Base-by-base conservation (phyloP, 2,888 invertebrate species). In the Philopedon plagiatum region DNA sequence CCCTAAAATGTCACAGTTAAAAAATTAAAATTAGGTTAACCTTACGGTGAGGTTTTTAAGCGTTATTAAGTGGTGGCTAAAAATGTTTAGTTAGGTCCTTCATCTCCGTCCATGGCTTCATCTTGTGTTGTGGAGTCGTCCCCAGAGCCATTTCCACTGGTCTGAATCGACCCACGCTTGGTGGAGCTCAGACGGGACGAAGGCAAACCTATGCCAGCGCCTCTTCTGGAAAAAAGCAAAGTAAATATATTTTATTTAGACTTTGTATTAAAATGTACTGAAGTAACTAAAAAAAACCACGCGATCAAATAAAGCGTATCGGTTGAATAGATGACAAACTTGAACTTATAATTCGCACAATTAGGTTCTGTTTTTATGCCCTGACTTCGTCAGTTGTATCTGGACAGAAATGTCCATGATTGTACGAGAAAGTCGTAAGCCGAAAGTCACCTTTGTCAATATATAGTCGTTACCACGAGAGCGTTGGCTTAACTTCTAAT, bases 101-200 rank as follows among this genome's bases (percentile, higher is more conserved):
- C 93, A 80, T 93, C 92, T 81, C 91, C 92, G 84, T 93, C 93
- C 85, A 91, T 88, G 80, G 92, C 91, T 83, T 93, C 93, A 85
- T 93, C 91, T 86, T 92, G 92, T 78, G 92, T 91, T 82, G 91
- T 89, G 71, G 92, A 92, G 85, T 93, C 93, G 85, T 93, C 93
- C 7, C 92, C 93, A 49, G 92, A 92, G 76, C 91, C 92, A 76
- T 86, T 85, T 41, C 86, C 88, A 83, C 85, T 83, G 46, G 88
- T 87, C 21, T 91, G 89, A 54, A 93, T 88, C 3, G 93, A 92
- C 34, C 91, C 89, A 67, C 93, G 90, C 86, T 93, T 92, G 44
- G 85, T 81, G 78, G 90, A 88, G 79, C 91, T 89, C 37, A 91
- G 87, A 54, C 87, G 86, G 64, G 92, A 87, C 1, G 91, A 89